phyloP scores from a whole-genome alignment of 2,113 vertebrate genomes.

The Ellobius talpinus region DNA sequence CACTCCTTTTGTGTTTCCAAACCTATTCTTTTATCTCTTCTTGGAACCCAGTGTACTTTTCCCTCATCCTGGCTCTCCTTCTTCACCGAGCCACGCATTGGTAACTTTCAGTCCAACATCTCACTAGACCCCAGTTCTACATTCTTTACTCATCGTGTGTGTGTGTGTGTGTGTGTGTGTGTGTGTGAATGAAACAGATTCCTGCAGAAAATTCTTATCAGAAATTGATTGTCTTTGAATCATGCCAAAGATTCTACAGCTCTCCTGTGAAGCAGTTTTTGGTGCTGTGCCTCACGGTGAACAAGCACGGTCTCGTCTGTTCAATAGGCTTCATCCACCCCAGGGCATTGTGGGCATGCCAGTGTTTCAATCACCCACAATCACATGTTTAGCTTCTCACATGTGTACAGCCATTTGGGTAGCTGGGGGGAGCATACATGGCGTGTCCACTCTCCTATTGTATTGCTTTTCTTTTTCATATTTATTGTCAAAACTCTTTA shows the following conservation, averaged over 20 bases:
- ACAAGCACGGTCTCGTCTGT: not conserved
- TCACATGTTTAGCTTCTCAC: not conserved
- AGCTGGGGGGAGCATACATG: not conserved
- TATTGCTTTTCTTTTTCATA: not conserved
- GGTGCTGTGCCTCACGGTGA: not conserved
- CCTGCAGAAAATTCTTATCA: not conserved
- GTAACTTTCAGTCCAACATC: not conserved
- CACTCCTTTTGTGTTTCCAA: not conserved
- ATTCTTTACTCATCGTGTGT: no score
- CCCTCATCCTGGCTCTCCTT: not conserved
- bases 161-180: no score
- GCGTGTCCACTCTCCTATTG: not conserved
- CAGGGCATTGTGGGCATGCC: not conserved
- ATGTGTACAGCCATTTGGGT: not conserved
- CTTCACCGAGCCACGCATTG: not conserved
- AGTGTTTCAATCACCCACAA: not conserved
- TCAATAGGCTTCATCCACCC: not conserved
- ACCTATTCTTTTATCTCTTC: not conserved
- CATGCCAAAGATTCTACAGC: not conserved
- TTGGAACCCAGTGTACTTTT: not conserved
- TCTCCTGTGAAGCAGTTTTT: no score
- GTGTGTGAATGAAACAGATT: not conserved
- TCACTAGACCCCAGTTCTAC: not conserved
- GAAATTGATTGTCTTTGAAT: not conserved
- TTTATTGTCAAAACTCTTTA: not conserved